Evolutionary conservation across 2,797 vertebrate genomes (phyloP), one percentile per base, ranked within the genome.

Genomic region (Lutjanus argentimaculatus): DNA sequence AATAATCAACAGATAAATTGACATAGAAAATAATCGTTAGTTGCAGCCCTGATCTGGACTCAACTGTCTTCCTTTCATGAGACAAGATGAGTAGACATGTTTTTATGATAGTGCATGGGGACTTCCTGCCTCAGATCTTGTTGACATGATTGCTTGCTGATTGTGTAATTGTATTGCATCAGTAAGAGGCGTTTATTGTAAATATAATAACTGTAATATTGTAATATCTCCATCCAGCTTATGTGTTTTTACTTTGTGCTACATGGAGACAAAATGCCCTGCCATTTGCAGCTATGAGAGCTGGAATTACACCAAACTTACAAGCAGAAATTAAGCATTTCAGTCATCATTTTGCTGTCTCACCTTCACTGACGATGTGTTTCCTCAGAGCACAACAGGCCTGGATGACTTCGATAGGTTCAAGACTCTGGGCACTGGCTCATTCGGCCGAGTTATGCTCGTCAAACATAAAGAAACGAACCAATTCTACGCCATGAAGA

Each of bases 401-500:
- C 96, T 99, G 90, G 98, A 99, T 87, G 98, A 99, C 93, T 99
- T 99, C 88, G 98, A 99, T 72, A 96, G 97, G 93, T 97, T 98
- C 94, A 99, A 99, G 94, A 99, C 99, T 66, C 96, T 99, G 88
- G 99, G 99, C 90, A 99, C 99, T 7, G 99, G 99, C 80, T 99
- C 99, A 17, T 99, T 99, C 43, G 99, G 99, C 73, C 96, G 99
- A 93, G 99, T 99, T 80, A 98, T 99, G 98, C 94, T 99, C 82
- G 99, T 99, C 93, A 99, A 98, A 92, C 98, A 99, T 92, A 99
- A 97, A 97, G 96, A 95, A 93, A 97, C 97, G 67, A 98, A 98
- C 89, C 97, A 98, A 95, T 98, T 98, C 97, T 98, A 97, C 61
- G 98, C 99, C 88, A 99, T 99, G 98, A 99, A 99, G 96, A 98